These are phyloP conservation scores for Mus minutoides DNA, from an alignment of 2,797 vertebrate species.

Conservation along the genomic window DNA sequence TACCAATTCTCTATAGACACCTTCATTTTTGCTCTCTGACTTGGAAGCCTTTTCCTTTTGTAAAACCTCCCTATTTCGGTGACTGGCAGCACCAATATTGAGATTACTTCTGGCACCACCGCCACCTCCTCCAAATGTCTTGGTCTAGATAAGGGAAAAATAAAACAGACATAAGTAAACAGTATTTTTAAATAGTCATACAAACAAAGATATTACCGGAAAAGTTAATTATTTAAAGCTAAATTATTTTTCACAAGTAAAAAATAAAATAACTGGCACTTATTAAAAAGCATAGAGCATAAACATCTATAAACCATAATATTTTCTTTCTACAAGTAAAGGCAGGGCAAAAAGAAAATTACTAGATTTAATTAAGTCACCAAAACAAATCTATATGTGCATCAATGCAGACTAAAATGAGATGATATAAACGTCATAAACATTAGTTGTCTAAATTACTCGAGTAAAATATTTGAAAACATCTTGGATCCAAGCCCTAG, in stretches of 20 bases:
- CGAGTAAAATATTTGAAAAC: constrained; percentile 46
- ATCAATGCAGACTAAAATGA: constrained; percentile 38
- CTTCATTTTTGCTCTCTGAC: constrained; percentile 90
- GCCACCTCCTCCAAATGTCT: constrained; percentile 97
- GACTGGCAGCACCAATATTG: constrained; percentile 88
- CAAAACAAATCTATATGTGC: constrained; percentile 78
- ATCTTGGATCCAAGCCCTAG: neutral
- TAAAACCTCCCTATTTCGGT: constrained; percentile 91
- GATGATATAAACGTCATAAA: constrained; percentile 69
- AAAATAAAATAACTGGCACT: constrained; percentile 71
- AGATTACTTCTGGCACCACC: constrained; percentile 95
- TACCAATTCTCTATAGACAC: constrained; percentile 97
- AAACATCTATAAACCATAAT: constrained; percentile 47
- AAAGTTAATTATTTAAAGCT: neutral
- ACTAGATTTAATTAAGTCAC: constrained; percentile 70
- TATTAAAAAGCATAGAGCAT: constrained; percentile 26
- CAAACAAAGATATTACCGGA: constrained; percentile 64
- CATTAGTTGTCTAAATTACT: constrained; percentile 51
- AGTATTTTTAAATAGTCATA: constrained; percentile 68
- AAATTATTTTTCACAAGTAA: constrained; percentile 64
- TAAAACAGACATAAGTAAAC: constrained; percentile 76
- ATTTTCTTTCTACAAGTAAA: constrained; percentile 7
- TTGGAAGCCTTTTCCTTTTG: constrained; percentile 92
- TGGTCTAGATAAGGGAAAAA: constrained; percentile 86
- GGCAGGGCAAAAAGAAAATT: constrained; percentile 47